Percentiles rank a stretch among this genome's conserved stretches.
phyloP scores from a whole-genome alignment of 2,888 invertebrate genomes.

The Xanthostigma xanthostigma region DNA sequence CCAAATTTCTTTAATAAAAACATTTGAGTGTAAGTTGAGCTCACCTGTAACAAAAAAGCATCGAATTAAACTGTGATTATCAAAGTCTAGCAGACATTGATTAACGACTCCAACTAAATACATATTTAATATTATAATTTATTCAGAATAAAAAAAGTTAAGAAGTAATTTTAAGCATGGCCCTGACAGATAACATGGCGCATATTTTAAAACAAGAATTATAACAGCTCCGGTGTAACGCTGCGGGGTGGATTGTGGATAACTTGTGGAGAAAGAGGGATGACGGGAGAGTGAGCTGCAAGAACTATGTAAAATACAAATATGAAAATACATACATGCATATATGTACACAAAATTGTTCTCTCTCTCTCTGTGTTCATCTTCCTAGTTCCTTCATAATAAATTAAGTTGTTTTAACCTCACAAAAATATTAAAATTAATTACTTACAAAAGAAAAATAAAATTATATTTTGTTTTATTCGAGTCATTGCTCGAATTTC shows the following conservation, averaged over 20 bases:
- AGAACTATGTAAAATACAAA: too few species aligned
- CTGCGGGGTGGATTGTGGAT: not conserved
- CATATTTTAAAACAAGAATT: slow-evolving; percentile 27
- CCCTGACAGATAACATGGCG: slow-evolving; percentile 20
- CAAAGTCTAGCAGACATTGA: slow-evolving; percentile 7
- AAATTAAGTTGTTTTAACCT: too few species aligned
- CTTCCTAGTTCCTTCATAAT: too few species aligned
- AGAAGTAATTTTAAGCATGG: slow-evolving; percentile 20
- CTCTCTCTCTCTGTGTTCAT: too few species aligned
- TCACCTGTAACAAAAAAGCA: slow-evolving; percentile 5
- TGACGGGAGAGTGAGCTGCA: too few species aligned
- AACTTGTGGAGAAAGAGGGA: not conserved
- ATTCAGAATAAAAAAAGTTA: slow-evolving; percentile 15
- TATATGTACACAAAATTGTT: too few species aligned
- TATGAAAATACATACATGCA: too few species aligned
- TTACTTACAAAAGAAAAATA: too few species aligned
- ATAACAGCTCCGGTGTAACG: slow-evolving; percentile 11
- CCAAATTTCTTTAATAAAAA: too few species aligned
- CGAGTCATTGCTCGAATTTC: too few species aligned
- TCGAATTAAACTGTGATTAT: not conserved
- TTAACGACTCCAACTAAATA: slow-evolving; percentile 12
- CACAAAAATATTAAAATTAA: too few species aligned
- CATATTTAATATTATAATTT: slow-evolving; percentile 18
- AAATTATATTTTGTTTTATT: too few species aligned
- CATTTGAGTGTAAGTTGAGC: not conserved